phyloP scores from a whole-genome alignment of 2,113 vertebrate genomes.

The Campylorhamphus procurvoides region DNA sequence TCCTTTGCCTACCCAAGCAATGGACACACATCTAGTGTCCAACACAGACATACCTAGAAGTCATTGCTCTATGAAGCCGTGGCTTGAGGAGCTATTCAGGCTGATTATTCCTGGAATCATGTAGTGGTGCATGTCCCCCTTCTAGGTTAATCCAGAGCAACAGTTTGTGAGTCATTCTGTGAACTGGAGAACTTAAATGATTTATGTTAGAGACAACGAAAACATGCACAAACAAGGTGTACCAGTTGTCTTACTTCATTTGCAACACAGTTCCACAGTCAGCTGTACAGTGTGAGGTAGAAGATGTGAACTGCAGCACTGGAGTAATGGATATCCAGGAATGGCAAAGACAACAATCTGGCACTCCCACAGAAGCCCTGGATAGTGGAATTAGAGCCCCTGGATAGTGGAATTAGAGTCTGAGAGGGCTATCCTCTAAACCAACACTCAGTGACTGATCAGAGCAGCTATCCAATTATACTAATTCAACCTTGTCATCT shows the following conservation, averaged over 20 bases:
- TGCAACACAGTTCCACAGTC: neutral
- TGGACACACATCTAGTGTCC: neutral
- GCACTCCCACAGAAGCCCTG: neutral
- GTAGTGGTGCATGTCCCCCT: neutral
- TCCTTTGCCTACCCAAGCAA: neutral
- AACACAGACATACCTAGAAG: neutral
- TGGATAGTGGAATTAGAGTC: neutral
- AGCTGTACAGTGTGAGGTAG: neutral
- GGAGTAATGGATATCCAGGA: neutral
- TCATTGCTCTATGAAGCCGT: rapidly evolving
- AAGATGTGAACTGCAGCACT: rapidly evolving
- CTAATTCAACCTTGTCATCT: neutral
- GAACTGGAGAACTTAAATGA: neutral
- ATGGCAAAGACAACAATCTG: neutral
- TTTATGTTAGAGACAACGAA: neutral
- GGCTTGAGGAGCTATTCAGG: neutral
- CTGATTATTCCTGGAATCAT: neutral
- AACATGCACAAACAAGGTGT: neutral
- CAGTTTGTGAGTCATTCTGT: neutral
- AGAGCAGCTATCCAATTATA: neutral
- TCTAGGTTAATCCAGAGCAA: neutral
- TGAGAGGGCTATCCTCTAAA: neutral
- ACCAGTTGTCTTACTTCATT: neutral
- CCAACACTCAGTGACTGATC: rapidly evolving
- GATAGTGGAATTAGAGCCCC: neutral